A percentile compares a stretch with the other conserved stretches of the same genome.
Evolutionary conservation across 1,140 invertebrate genomes (phyloP).

Genomic region (Neodiprion pinetum): DNA sequence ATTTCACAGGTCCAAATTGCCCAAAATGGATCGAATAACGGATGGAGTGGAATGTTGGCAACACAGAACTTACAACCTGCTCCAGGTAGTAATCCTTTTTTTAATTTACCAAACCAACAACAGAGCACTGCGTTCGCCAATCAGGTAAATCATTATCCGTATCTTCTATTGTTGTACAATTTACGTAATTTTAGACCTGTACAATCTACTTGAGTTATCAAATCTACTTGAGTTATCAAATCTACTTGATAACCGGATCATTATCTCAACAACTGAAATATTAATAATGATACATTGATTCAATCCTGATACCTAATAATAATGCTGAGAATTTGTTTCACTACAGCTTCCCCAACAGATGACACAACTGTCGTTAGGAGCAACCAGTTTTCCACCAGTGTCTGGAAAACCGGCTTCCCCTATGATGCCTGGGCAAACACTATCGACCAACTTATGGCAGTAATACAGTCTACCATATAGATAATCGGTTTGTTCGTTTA

Average conservation of each 20-base stretch:
- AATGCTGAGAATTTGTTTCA: conserved; percentile 17
- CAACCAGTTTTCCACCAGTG: conserved; percentile 39
- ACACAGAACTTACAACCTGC: conserved; percentile 56
- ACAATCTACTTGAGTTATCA: background rate
- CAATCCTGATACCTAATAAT: background rate
- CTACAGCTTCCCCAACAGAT: conserved; percentile 67
- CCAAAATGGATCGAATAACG: conserved; percentile 50
- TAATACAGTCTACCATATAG: conserved; percentile 49
- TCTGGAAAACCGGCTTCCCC: conserved; percentile 45
- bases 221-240: conserved; percentile 12
- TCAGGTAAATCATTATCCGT: conserved; percentile 36
- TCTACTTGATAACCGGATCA: background rate
- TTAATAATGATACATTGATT: conserved; percentile 2
- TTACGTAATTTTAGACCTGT: conserved; percentile 18
- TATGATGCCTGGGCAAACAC: conserved; percentile 55
- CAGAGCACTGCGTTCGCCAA: conserved; percentile 33
- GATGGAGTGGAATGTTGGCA: conserved; percentile 56
- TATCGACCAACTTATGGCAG: conserved; percentile 66
- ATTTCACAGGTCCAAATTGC: conserved; percentile 46
- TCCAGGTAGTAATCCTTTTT: conserved; percentile 59
- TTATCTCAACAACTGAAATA: background rate
- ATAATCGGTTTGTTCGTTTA: conserved; percentile 44
- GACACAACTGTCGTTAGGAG: conserved; percentile 61
- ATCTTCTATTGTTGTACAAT: conserved; percentile 10
- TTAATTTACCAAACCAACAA: conserved; percentile 50